phyloP scores from a whole-genome alignment of 2,797 vertebrate genomes.

The Mustela erminea region DNA sequence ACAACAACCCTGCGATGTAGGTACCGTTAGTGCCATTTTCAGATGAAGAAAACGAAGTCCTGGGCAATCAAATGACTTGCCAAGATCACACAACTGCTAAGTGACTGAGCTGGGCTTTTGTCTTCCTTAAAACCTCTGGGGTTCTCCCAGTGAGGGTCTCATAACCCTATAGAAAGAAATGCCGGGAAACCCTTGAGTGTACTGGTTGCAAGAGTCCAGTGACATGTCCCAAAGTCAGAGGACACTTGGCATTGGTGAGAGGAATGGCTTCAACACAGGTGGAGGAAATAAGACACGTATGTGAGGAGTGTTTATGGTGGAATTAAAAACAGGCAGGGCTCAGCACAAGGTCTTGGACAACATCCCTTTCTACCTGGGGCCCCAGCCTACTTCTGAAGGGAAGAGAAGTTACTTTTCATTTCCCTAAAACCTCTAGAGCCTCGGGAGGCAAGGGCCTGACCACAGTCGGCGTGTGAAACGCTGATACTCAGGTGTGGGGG shows the following conservation, averaged over 20 bases:
- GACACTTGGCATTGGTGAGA: not conserved
- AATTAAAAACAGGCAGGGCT: not conserved
- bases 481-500: not conserved
- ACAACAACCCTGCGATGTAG: not conserved
- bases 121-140: not conserved
- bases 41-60: conserved; percentile 42
- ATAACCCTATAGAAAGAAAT: not conserved
- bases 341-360: not conserved
- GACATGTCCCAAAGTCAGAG: not conserved
- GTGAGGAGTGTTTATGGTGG: not conserved
- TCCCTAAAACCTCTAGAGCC: not conserved
- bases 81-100: not conserved
- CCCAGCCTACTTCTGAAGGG: not conserved
- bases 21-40: not conserved
- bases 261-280: not conserved
- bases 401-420: not conserved
- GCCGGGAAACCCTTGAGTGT: not conserved
- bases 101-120: not conserved
- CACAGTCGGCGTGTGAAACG: not conserved
- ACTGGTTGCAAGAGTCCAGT: not conserved
- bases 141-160: not conserved
- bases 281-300: not conserved
- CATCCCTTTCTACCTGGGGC: not conserved
- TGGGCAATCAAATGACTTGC: not conserved
- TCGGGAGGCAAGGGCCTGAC: not conserved